Evolutionary conservation across 1,140 invertebrate genomes (phyloP), one percentile per base, ranked within the genome.

Genomic region (Plectus sambesii): DNA sequence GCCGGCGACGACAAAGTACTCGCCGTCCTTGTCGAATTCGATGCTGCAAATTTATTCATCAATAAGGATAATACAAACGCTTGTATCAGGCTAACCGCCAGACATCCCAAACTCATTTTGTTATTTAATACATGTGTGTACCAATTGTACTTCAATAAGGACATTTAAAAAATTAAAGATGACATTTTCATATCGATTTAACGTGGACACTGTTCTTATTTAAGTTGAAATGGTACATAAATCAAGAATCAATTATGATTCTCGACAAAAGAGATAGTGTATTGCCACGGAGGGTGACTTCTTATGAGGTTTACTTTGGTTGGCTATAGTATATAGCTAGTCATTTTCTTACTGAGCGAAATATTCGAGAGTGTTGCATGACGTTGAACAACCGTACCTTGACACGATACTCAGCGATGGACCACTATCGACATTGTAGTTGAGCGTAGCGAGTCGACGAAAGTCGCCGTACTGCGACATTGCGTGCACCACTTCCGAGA

Each of bases 11-110:
- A 88, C 89, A 73, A 96, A 93, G 71, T 82, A 87, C 73, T 94
- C 88, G 69, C 85, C 84, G 69, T 94, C 88, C 70, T 89, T 87
- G 66, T 96, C 88, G 73, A 96, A 96, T 71, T 94, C 89, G 58
- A 96, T 92, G 57, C 85, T 88, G 5, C 40, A 66, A 62, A 52
- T 41, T 24, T 53, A 12, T 58, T 61, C n/a, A n/a, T n/a, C n/a
- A n/a, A n/a, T n/a, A n/a, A n/a, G n/a, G n/a, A n/a, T n/a, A n/a
- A 17, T 30, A 12, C 22, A 35, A 15, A 50, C 20, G 12, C 12
- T 42, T 15, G 27, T n/a, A n/a, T 26, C 35, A 2, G 19, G n/a
- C 6, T 19, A n/a, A n/a, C 24, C 15, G 0, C 44, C 33, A 3
- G n/a, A 2, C 2, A 19, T 25, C 12, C 15, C 19, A 35, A 40